Evolutionary conservation across 2,888 invertebrate genomes (phyloP).

Genomic region (Dioctria rufipes): DNA sequence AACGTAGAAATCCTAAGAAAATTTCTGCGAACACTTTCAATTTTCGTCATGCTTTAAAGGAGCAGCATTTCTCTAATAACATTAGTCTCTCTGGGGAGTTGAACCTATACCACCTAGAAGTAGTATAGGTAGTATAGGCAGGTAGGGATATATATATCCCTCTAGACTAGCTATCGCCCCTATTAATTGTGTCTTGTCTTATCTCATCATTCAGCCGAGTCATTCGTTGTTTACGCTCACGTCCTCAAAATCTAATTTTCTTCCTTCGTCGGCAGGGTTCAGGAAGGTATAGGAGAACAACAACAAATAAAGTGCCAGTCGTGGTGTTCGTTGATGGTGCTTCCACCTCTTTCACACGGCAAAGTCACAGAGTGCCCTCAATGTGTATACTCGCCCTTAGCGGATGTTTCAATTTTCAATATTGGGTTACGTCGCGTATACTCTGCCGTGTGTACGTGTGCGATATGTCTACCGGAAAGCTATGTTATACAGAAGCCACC

Average conservation of each 20-base stretch:
- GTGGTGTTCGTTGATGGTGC: slow-evolving; percentile 11
- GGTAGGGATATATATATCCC: background rate
- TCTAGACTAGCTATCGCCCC: background rate
- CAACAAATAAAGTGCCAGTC: slow-evolving; percentile 10
- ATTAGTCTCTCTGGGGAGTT: slow-evolving; percentile 16
- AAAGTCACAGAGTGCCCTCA: slow-evolving; percentile 18
- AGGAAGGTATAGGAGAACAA: background rate
- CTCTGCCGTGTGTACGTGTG: background rate
- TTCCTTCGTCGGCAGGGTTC: slow-evolving; percentile 15
- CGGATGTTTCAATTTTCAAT: slow-evolving; percentile 54
- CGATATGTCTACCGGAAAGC: background rate
- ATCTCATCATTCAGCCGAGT: slow-evolving; percentile 41
- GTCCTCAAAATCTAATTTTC: slow-evolving; percentile 53
- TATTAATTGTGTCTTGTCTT: slow-evolving; percentile 52
- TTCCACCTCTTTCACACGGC: slow-evolving; percentile 13
- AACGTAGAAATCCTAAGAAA: slow-evolving; percentile 25
- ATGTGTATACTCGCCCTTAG: background rate
- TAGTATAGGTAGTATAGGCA: background rate
- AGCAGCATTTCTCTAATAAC: slow-evolving; percentile 18
- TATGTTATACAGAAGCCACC: background rate
- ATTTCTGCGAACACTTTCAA: slow-evolving; percentile 5
- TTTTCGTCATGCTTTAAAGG: background rate
- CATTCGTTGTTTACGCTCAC: slow-evolving; percentile 53
- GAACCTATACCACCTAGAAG: background rate
- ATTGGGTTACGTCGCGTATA: slow-evolving; percentile 36